Evolutionary conservation across 53 echinoderm and acorn worm species (phyloP).

Genomic region (Patiria pectinifera): DNA sequence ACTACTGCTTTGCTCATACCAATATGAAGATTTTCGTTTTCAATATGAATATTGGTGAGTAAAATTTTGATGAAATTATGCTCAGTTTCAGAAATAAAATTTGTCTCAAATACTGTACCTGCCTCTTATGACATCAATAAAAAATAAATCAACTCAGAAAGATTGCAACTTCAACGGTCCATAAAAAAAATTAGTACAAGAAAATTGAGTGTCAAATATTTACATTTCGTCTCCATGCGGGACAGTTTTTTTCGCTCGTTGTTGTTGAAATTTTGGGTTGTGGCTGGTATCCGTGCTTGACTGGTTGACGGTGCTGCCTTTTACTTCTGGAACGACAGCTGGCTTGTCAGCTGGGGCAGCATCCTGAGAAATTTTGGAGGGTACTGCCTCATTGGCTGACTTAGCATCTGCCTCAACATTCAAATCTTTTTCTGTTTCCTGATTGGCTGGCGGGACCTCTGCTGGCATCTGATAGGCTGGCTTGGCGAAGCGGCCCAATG

Average conservation of each 20-base stretch:
- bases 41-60: too few species aligned
- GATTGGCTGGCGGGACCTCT: background rate
- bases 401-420: conserved; percentile 15
- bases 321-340: background rate
- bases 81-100: background rate
- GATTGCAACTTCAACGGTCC: background rate
- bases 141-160: background rate
- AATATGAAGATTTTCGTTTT: too few species aligned
- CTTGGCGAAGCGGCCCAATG: conserved; percentile 17
- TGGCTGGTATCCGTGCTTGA: conserved; percentile 27
- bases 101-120: background rate
- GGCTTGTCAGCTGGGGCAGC: background rate
- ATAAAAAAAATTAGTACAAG: background rate
- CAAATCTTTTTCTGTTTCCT: background rate
- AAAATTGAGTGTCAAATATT: background rate
- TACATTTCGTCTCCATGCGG: conserved; percentile 16
- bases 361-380: background rate
- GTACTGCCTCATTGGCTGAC: background rate
- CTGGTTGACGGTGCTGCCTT: conserved; percentile 37
- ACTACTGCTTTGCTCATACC: too few species aligned
- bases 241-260: conserved; percentile 12
- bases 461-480: background rate
- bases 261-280: background rate
- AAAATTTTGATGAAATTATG: too few species aligned
- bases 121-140: background rate